Conservation (phyloP, 2,797 vertebrate genomes). For the Pangasius macronema region DNA sequence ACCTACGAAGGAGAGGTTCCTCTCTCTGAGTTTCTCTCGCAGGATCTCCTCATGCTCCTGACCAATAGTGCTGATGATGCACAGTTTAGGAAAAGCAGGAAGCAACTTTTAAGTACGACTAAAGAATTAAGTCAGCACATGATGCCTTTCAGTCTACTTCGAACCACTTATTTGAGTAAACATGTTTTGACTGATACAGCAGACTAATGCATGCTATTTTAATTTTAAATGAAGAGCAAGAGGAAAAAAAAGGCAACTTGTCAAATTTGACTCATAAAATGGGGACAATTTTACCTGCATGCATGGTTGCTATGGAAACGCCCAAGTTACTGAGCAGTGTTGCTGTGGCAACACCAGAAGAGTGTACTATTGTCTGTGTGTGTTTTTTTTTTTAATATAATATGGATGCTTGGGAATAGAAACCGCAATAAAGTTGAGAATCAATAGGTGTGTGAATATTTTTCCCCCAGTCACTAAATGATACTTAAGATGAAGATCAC, state of each 20-base stretch:
- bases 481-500: conserved; percentile 20
- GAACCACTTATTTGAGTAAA: neutral
- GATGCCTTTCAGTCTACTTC: neutral
- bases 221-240: conserved; percentile 15
- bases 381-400: conserved; percentile 37
- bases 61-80: conserved; percentile 84
- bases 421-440: conserved; percentile 50
- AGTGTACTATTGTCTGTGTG: conserved; percentile 37
- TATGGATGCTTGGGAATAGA: conserved; percentile 31
- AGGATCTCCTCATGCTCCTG: conserved; percentile 94
- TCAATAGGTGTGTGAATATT: conserved; percentile 44
- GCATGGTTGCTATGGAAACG: conserved; percentile 62
- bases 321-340: conserved; percentile 53
- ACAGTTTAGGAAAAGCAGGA: conserved; percentile 66
- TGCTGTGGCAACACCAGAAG: conserved; percentile 63
- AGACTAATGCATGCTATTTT: conserved; percentile 3
- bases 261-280: conserved; percentile 43
- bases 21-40: conserved; percentile 87
- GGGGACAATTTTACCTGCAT: conserved; percentile 53
- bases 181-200: neutral
- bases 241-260: neutral
- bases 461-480: conserved; percentile 24
- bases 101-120: neutral
- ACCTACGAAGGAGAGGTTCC: conserved; percentile 93
- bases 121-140: neutral